Evolutionary conservation across 2,113 vertebrate genomes (phyloP), one percentile per base, ranked within the genome.

Genomic region (Miniopterus natalensis): DNA sequence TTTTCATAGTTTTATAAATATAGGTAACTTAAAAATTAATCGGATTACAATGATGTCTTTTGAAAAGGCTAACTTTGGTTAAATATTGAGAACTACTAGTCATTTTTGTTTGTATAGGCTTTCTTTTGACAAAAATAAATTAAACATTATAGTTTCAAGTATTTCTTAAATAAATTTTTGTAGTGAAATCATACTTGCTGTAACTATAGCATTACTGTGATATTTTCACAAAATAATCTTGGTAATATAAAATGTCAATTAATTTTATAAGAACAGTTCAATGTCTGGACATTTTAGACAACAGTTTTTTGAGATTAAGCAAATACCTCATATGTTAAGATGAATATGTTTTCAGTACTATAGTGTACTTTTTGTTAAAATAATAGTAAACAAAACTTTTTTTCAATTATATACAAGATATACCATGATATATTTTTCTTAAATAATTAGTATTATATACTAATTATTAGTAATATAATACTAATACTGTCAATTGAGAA

Each of bases 201-300:
- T 97, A 92, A 97, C 94, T 96, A 68, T 96, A 97, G 94, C 92
- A 97, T 97, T 97, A 95, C 93, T 97, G 84, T 98, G 95, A 97
- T 98, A 96, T 97, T 97, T 97, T 98, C 94, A 97, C 97, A 93
- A 98, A 97, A 95, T 96, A 97, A 97, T 96, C 89, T 97, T 96
- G 96, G 92, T 87, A 96, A 98, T 98, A 98, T 97, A 97, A 98
- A 98, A 98, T 98, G 95, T 97, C 83, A 98, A 93, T 98, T 98
- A 97, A 98, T 98, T 98, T 98, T 97, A 92, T 96, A 98, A 98
- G 95, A 81, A 97, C 83, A 96, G 51, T 93, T 95, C 49, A 95
- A 17, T 92, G 93, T 95, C 96, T 97, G 90, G 78, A 92, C 96
- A 95, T 96, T 98, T 97, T 97, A 98, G 96, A 97, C 95, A 97